Conservation (phyloP, 2,797 vertebrate species). For the Falco concolor region DNA sequence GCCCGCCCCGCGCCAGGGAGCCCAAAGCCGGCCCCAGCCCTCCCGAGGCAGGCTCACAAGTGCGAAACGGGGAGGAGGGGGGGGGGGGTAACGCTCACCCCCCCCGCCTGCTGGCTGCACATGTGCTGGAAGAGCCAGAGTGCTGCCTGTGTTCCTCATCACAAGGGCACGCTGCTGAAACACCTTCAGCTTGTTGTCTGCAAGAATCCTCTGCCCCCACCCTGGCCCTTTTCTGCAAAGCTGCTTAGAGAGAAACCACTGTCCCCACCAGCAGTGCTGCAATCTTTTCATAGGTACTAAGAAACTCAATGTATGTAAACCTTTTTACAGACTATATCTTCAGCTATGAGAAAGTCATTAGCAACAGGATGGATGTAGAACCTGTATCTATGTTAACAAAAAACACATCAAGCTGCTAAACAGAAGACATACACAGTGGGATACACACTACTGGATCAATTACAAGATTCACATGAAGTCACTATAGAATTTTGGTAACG, state of each 20-base stretch:
- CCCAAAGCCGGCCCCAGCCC: not conserved
- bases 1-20: not conserved
- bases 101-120: not conserved
- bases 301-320: not conserved
- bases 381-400: not conserved
- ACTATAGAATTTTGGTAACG: accelerated
- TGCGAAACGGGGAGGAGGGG: no score
- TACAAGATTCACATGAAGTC: not conserved
- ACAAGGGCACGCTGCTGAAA: not conserved
- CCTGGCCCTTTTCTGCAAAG: not conserved
- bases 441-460: not conserved
- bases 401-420: not conserved
- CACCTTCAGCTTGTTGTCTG: accelerated
- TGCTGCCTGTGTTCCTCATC: not conserved
- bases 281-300: not conserved
- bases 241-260: not conserved
- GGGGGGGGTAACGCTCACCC: not conserved
- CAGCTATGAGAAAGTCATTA: not conserved
- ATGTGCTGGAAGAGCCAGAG: not conserved
- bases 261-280: not conserved
- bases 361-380: not conserved
- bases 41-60: not conserved
- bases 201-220: not conserved
- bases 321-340: accelerated
- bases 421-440: not conserved